Base-by-base conservation (phyloP, 2,888 invertebrate species). In the Dendrolimus houi region DNA sequence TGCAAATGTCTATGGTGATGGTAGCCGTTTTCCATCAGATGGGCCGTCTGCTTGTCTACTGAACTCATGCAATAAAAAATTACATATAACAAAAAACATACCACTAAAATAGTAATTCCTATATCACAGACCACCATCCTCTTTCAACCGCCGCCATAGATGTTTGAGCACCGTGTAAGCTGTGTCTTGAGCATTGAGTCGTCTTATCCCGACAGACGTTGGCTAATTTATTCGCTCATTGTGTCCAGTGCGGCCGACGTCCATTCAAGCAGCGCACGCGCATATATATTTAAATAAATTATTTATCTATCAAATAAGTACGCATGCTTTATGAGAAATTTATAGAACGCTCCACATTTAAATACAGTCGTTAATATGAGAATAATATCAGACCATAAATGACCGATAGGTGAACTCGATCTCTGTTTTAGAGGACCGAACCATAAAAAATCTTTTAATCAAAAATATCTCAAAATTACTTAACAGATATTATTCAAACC, bases 201-300 rank as follows among this genome's bases (percentile, higher is more conserved):
- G 47, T 47, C 47, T 47, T 47, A 12, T 29, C 47, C 47, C 12
- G 47, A 47, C 47, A 47, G 47, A 47, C 47, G 61, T 62, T 70
- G 65, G 68, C 71, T 77, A 78, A 78, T 78, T 78, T 78, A 78
- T 78, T 72, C 68, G 64, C 62, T 74, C 75, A 78, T 78, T 78
- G 78, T 78, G 65, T 59, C 61, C 59, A 53, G 17, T 10, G 53
- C 59, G 57, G 56, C 56, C 57, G 63, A 59, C 61, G 54, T 55
- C 58, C 60, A 59, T 62, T 63, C 60, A 59, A 55, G 53, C 53
- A 55, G 60, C 52, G 52, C 54, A 52, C 57, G 57, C 55, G 52
- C 60, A 58, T 54, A 52, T 54, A 47, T 12, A 47, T 47, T 47
- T 12, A 47, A 47, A 47, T 47, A 47, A 9, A 47, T 47, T 47